These are phyloP conservation scores for Crocallis elinguaria DNA, from an alignment of 2,888 invertebrate genomes.

Conservation along the genomic window DNA sequence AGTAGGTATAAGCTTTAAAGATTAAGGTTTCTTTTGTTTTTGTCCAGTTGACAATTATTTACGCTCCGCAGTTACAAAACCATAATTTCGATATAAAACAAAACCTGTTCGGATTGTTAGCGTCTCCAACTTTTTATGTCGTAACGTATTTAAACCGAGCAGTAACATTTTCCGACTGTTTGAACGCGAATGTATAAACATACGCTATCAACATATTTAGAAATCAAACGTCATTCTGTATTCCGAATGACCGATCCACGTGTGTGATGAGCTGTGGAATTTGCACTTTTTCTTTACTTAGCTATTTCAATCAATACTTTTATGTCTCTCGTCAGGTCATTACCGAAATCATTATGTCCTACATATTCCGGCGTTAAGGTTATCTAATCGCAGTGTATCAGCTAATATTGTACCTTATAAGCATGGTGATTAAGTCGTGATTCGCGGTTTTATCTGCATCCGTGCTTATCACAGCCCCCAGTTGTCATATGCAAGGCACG, in stretches of 20 bases:
- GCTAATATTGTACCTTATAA: conserved; percentile 12
- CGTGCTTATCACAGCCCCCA: conserved; percentile 13
- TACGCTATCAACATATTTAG: conserved; percentile 16
- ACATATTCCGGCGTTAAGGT: conserved; percentile 33
- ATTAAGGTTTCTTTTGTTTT: background rate
- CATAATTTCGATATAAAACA: conserved; percentile 4
- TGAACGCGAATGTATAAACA: conserved; percentile 15
- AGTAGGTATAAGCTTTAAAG: too few species aligned
- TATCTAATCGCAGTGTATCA: conserved; percentile 37
- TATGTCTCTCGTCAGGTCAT: background rate
- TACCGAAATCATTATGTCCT: conserved; percentile 32
- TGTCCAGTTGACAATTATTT: background rate
- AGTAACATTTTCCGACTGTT: conserved; percentile 30
- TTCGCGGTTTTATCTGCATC: conserved; percentile 2
- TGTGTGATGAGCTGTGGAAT: conserved; percentile 8
- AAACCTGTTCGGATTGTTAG: conserved; percentile 19
- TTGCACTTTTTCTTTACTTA: conserved; percentile 13
- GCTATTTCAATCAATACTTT: conserved; percentile 2
- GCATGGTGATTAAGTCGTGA: conserved; percentile 13
- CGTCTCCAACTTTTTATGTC: conserved; percentile 13
- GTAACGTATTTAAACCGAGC: conserved; percentile 22
- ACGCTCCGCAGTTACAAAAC: conserved; percentile 2
- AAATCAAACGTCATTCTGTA: conserved; percentile 19
- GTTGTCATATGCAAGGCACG: conserved; percentile 32
- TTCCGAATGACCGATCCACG: conserved; percentile 6